Conservation (phyloP, 35 echinoderm and acorn worm species). For the Strongylocentrotus purpuratus region DNA sequence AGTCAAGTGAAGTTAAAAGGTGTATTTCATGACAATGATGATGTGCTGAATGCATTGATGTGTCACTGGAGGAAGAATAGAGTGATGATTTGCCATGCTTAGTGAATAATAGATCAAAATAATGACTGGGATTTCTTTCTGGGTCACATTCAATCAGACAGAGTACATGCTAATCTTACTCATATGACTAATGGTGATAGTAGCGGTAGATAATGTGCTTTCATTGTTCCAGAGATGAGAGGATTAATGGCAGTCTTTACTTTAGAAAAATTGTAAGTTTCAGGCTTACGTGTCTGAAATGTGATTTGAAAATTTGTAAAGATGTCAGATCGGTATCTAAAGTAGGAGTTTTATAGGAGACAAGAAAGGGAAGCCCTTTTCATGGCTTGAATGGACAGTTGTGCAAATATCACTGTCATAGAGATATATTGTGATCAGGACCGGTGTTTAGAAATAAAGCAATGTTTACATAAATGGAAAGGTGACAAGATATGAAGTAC, state of each 20-base stretch:
- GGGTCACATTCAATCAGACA: not conserved
- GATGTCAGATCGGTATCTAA: too few species aligned
- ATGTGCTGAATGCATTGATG: not conserved
- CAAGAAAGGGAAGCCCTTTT: not conserved
- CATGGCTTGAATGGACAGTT: not conserved
- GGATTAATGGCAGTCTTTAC: not conserved
- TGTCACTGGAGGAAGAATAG: not conserved
- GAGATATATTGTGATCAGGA: not conserved
- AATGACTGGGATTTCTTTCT: not conserved
- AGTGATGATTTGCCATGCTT: not conserved
- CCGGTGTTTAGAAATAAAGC: not conserved
- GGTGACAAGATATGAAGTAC: not conserved
- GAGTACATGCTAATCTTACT: not conserved
- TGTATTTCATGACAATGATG: not conserved
- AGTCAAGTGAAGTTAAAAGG: not conserved
- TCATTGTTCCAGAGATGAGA: not conserved
- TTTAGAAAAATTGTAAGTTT: not conserved
- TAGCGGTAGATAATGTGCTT: not conserved
- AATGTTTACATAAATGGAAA: not conserved
- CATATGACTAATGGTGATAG: not conserved
- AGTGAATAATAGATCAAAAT: constrained; percentile 11
- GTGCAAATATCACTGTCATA: not conserved
- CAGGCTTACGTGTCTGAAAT: not conserved
- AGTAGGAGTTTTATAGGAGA: not conserved
- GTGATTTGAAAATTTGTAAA: not conserved